Evolutionary conservation across 2,113 vertebrate species (phyloP).

Genomic region (Nibea albiflora): DNA sequence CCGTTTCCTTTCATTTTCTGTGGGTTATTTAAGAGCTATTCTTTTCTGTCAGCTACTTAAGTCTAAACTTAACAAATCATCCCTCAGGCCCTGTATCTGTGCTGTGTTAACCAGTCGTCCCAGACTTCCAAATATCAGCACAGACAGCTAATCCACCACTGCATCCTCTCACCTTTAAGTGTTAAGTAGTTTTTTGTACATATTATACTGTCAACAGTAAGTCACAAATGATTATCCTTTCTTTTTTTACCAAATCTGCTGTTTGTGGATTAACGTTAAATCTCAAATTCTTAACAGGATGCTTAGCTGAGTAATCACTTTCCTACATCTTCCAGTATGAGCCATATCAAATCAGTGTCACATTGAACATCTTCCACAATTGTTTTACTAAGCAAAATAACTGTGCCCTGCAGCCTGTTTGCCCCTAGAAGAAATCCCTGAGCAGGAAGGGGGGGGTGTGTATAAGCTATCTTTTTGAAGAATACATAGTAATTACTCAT

Average conservation of each 20-base stretch:
- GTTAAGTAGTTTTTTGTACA: too few species aligned
- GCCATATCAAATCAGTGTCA: slow-evolving; percentile 46
- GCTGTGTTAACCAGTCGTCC: neutral
- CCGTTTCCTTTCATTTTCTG: neutral
- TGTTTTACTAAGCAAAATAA: slow-evolving; percentile 60
- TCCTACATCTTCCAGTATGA: slow-evolving; percentile 30
- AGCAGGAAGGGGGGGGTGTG: neutral
- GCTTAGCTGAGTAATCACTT: slow-evolving; percentile 33
- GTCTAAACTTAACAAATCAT: slow-evolving; percentile 62
- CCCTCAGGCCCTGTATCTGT: slow-evolving; percentile 16
- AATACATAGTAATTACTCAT: slow-evolving; percentile 40
- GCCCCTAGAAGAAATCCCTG: neutral
- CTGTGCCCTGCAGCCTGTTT: slow-evolving; percentile 31
- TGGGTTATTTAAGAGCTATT: slow-evolving; percentile 26
- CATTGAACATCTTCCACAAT: slow-evolving; percentile 38
- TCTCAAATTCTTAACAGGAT: slow-evolving; percentile 9
- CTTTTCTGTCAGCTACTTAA: slow-evolving; percentile 57
- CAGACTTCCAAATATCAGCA: neutral
- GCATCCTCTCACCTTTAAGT: neutral
- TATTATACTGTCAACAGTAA: too few species aligned
- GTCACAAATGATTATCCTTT: neutral
- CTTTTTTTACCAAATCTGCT: neutral
- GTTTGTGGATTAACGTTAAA: neutral
- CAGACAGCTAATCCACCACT: neutral
- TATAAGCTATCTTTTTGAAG: slow-evolving; percentile 10